Percentiles rank a stretch among this genome's conserved stretches.
These are phyloP conservation scores for Sceliomorpha sp. DNA, from an alignment of 2,888 invertebrate genomes.

Conservation along the genomic window DNA sequence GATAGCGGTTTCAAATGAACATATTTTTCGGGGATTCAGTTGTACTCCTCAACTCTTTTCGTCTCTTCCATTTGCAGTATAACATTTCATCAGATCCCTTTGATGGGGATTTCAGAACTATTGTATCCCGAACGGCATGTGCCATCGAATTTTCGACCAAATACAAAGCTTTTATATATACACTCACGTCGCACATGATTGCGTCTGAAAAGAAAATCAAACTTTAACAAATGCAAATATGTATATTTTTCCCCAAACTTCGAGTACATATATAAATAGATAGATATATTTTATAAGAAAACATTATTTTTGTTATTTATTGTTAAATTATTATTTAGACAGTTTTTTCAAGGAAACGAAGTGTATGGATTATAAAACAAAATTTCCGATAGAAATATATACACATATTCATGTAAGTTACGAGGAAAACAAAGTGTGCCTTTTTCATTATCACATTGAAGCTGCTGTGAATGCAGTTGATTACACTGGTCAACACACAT, in stretches of 20 bases:
- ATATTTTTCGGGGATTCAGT: no score
- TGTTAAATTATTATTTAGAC: slow-evolving; percentile 10
- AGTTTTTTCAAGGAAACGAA: slow-evolving; percentile 1
- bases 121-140: slow-evolving; percentile 1
- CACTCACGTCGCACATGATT: no score
- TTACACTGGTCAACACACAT: no score
- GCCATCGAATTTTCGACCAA: no score
- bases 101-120: no score
- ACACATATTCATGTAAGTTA: slow-evolving; percentile 25
- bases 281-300: slow-evolving; percentile 2
- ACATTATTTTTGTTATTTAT: slow-evolving; percentile 17
- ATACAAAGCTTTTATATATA: no score
- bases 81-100: no score
- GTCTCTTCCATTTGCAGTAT: no score
- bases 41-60: no score
- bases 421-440: slow-evolving; percentile 17
- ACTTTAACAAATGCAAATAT: slow-evolving; percentile 3
- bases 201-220: not conserved
- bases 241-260: not conserved
- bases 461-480: slow-evolving; percentile 1
- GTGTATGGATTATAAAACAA: not conserved
- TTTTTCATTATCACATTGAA: slow-evolving; percentile 6
- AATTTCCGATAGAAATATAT: slow-evolving; percentile 7
- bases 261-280: no score
- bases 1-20: no score